Evolutionary conservation across 2,888 invertebrate species (phyloP).

Genomic region (Campaea margaritaria): DNA sequence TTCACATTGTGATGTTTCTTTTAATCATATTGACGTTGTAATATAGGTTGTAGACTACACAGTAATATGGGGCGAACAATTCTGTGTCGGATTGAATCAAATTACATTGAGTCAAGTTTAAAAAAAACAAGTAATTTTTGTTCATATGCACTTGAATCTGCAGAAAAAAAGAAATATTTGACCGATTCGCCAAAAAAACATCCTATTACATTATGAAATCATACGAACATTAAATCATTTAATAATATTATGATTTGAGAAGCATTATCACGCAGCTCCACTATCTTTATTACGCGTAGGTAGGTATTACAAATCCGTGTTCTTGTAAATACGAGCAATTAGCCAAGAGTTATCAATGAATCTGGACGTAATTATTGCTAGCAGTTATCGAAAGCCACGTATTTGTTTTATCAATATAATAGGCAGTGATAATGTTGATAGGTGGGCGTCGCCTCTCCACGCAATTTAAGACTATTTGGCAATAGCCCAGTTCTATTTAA

Average conservation of each 20-base stretch:
- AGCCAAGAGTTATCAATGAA: slow-evolving; percentile 21
- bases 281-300: slow-evolving; percentile 11
- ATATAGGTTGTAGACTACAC: too few species aligned
- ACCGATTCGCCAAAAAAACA: not conserved
- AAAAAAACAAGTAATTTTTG: too few species aligned
- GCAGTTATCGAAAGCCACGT: slow-evolving; percentile 10
- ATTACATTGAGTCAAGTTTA: too few species aligned
- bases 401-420: slow-evolving; percentile 14
- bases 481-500: slow-evolving; percentile 42
- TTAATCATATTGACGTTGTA: too few species aligned
- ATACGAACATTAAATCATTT: slow-evolving; percentile 1
- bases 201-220: slow-evolving; percentile 2
- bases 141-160: too few species aligned
- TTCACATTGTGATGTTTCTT: not conserved
- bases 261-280: slow-evolving; percentile 7
- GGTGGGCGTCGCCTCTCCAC: slow-evolving; percentile 35
- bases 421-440: slow-evolving; percentile 22
- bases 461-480: slow-evolving; percentile 42
- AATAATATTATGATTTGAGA: slow-evolving; percentile 13
- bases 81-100: too few species aligned
- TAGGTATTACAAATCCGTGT: slow-evolving; percentile 10
- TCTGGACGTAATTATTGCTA: slow-evolving; percentile 12
- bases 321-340: slow-evolving; percentile 13
- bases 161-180: too few species aligned
- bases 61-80: not conserved